phyloP scores from a whole-genome alignment of 2,888 invertebrate genomes.

The Hirtodrosophila trivittata region DNA sequence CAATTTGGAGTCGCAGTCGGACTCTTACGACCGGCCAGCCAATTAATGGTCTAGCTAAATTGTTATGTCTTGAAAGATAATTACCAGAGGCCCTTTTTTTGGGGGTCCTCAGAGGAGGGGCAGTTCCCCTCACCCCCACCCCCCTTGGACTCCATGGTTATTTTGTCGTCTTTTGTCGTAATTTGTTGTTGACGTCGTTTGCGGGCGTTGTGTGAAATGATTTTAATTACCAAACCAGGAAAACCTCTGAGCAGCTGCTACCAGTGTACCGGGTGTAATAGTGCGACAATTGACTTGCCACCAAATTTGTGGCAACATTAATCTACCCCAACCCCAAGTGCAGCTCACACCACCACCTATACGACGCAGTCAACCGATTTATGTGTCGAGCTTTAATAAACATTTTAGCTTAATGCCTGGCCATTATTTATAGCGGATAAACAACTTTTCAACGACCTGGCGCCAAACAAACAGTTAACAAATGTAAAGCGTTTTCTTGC shows the following conservation, averaged over 20 bases:
- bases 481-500: conserved; percentile 73
- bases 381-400: conserved; percentile 72
- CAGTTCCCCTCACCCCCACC: too few species aligned
- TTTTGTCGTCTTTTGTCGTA: conserved; percentile 34
- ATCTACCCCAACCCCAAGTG: conserved; percentile 13
- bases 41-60: conserved; percentile 78
- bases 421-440: conserved; percentile 68
- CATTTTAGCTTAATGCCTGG: conserved; percentile 75
- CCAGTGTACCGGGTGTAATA: conserved; percentile 12
- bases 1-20: conserved; percentile 5
- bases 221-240: conserved; percentile 73
- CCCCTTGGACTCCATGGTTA: too few species aligned
- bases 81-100: conserved; percentile 63
- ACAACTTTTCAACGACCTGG: conserved; percentile 69
- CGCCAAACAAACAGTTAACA: conserved; percentile 81
- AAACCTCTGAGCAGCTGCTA: conserved; percentile 61
- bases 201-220: conserved; percentile 73
- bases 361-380: conserved; percentile 45
- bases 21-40: conserved; percentile 36
- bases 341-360: background rate
- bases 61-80: conserved; percentile 81
- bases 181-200: conserved; percentile 63
- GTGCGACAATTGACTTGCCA: conserved; percentile 69
- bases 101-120: background rate
- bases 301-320: conserved; percentile 58